A percentile compares a stretch with the other conserved stretches of the same genome.
Conservation (phyloP, 2,797 vertebrate species). For the Poeciliopsis gracilis region DNA sequence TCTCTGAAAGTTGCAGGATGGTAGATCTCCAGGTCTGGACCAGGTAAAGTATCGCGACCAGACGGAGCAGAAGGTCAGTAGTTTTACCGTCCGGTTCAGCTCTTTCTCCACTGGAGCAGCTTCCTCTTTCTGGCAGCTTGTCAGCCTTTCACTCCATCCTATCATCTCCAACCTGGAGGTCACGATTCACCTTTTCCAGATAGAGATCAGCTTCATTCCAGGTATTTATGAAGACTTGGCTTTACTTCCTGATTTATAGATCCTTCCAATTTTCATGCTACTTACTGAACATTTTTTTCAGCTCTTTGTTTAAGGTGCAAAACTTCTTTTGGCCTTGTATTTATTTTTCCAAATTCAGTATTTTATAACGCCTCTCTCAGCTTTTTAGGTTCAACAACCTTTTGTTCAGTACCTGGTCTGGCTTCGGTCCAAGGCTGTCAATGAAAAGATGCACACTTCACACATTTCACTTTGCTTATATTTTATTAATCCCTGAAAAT, state of each 20-base stretch:
- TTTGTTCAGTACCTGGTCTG: not conserved
- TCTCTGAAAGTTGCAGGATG: too few species aligned
- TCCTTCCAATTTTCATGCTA: not conserved
- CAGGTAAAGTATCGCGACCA: too few species aligned
- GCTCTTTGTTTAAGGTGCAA: not conserved
- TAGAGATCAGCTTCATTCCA: not conserved
- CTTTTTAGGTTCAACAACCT: not conserved
- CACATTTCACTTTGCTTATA: not conserved
- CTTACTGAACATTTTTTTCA: not conserved
- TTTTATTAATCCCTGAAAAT: conserved; percentile 14
- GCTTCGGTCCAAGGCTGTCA: not conserved
- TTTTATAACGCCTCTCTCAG: not conserved
- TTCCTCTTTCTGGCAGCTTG: not conserved
- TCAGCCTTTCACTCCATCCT: not conserved
- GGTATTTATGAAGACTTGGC: not conserved
- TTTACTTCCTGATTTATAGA: not conserved
- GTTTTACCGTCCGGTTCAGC: too few species aligned
- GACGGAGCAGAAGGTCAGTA: too few species aligned
- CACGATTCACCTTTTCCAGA: not conserved
- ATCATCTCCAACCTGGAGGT: not conserved
- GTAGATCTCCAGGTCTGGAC: too few species aligned
- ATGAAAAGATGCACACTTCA: not conserved
- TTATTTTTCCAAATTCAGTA: not conserved
- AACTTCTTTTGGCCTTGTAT: not conserved
- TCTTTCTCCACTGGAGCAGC: too few species aligned